Conservation (phyloP, 1,140 invertebrate genomes). For the Pogonomyrmex californicus region DNA sequence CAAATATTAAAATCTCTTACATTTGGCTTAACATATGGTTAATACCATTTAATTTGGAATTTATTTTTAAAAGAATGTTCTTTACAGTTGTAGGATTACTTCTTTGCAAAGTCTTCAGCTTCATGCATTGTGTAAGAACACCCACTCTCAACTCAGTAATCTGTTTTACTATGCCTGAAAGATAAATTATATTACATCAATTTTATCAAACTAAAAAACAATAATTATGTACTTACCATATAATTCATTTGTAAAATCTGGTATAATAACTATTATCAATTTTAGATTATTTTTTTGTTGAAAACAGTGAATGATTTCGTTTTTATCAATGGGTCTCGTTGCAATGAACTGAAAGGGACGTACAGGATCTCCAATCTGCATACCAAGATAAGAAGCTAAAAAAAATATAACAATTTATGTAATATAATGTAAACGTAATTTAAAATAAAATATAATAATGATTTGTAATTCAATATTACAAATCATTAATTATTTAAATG, state of each 20-base stretch:
- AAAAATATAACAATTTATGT: not conserved
- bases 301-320: slow-evolving; percentile 65
- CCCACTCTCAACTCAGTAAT: slow-evolving; percentile 92
- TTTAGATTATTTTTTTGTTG: slow-evolving; percentile 72
- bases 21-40: slow-evolving; percentile 90
- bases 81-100: slow-evolving; percentile 85
- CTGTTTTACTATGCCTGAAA: slow-evolving; percentile 89
- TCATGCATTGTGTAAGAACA: slow-evolving; percentile 94
- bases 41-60: slow-evolving; percentile 94
- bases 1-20: slow-evolving; percentile 55
- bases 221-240: slow-evolving; percentile 84
- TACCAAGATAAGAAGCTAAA: slow-evolving; percentile 65
- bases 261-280: slow-evolving; percentile 88
- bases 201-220: not conserved
- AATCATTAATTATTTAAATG: slow-evolving; percentile 32
- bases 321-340: slow-evolving; percentile 31
- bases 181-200: not conserved
- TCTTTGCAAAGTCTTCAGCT: slow-evolving; percentile 87
- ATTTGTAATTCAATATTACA: slow-evolving; percentile 58
- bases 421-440: not conserved
- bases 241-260: slow-evolving; percentile 77
- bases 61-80: slow-evolving; percentile 95
- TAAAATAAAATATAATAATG: no score
- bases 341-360: slow-evolving; percentile 66
- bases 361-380: slow-evolving; percentile 69